phyloP scores from a whole-genome alignment of 2,113 vertebrate species.

The Toxotes jaculatrix region DNA sequence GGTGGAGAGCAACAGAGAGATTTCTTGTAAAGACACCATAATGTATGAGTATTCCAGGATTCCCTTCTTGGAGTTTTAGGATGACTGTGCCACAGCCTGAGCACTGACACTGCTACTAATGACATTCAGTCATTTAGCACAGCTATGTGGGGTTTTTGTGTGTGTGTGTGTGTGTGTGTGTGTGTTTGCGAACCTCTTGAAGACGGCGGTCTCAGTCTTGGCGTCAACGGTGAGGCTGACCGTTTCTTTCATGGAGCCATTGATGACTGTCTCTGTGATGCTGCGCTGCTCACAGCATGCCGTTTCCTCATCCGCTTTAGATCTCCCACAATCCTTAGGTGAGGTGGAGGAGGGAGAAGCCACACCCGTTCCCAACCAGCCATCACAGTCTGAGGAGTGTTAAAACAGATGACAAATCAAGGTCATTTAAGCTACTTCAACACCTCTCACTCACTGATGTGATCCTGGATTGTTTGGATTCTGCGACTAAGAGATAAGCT shows the following conservation, averaged over 20 bases:
- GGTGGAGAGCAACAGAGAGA: no score
- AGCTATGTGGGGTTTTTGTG: not conserved
- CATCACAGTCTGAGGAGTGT: constrained; percentile 71
- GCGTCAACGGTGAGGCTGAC: constrained; percentile 99
- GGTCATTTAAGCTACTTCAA: not conserved
- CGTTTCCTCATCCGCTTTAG: constrained; percentile 87
- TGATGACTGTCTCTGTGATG: constrained; percentile 98
- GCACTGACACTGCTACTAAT: not conserved
- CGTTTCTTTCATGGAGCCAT: constrained; percentile 98
- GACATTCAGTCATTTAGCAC: not conserved
- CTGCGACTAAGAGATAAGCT: not conserved
- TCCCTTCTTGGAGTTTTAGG: not conserved
- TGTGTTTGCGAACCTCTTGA: constrained; percentile 92
- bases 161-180: not conserved
- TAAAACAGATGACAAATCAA: not conserved
- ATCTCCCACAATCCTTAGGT: constrained; percentile 82
- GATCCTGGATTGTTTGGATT: not conserved
- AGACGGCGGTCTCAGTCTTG: constrained; percentile 98
- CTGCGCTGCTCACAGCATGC: constrained; percentile 88
- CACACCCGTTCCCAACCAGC: constrained; percentile 73
- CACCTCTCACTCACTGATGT: not conserved
- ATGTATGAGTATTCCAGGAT: not conserved
- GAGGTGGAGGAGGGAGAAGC: constrained; percentile 49
- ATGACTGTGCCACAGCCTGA: not conserved
- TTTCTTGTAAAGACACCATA: not conserved